Conservation (phyloP, 2,888 invertebrate species). For the Thysanoteuthis rhombus region DNA sequence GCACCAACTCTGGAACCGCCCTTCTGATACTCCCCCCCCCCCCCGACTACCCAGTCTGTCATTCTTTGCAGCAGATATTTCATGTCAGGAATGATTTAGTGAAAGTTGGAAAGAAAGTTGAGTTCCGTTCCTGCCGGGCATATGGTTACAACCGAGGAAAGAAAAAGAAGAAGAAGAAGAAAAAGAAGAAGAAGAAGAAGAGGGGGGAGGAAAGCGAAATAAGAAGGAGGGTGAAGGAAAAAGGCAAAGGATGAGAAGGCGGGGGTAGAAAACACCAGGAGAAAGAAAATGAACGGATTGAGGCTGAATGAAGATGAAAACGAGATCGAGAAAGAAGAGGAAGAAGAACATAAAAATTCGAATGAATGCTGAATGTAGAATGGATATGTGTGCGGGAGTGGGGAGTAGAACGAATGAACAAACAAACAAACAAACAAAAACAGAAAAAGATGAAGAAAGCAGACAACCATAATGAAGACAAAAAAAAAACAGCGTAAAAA, state of each 20-base stretch:
- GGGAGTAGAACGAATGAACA: no score
- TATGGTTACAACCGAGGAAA: not conserved
- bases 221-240: not conserved
- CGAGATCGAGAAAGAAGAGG: not conserved
- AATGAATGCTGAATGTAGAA: no score
- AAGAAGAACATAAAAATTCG: not conserved
- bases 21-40: not conserved
- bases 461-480: not conserved
- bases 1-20: not conserved
- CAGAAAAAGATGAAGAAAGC: no score
- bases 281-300: no score
- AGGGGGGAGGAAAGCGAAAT: no score
- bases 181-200: not conserved
- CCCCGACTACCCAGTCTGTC: no score
- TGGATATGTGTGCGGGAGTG: no score
- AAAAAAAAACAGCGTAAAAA: not conserved
- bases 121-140: not conserved
- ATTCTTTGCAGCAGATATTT: not conserved
- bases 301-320: not conserved
- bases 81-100: conserved; percentile 12
- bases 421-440: no score
- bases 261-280: not conserved
- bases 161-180: not conserved
- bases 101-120: not conserved
- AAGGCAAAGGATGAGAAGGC: not conserved